A percentile compares a stretch with the other conserved stretches of the same genome.
phyloP scores from a whole-genome alignment of 2,888 invertebrate genomes.

The Pogonocherus hispidulus region DNA sequence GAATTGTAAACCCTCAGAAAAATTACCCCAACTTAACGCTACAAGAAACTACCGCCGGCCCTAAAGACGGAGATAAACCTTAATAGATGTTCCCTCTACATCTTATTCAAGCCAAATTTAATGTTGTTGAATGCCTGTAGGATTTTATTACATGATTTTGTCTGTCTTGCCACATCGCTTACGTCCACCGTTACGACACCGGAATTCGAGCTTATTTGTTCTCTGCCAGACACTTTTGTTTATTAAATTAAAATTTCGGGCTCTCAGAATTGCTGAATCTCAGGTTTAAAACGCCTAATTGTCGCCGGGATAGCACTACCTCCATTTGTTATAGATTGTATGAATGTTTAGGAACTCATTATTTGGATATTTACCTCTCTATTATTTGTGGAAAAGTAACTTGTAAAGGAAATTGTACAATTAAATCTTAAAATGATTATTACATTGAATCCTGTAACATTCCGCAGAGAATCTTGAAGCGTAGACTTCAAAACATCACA shows the following conservation, averaged over 20 bases:
- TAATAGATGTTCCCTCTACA: slow-evolving; percentile 45
- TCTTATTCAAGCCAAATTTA: slow-evolving; percentile 41
- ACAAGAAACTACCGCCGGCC: slow-evolving; percentile 20
- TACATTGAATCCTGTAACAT: no score
- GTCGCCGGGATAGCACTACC: background rate
- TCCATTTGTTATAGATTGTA: background rate
- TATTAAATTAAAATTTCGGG: slow-evolving; percentile 34
- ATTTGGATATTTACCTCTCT: no score
- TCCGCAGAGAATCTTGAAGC: no score
- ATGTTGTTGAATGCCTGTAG: slow-evolving; percentile 43
- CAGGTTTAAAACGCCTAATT: slow-evolving; percentile 29
- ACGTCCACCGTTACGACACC: slow-evolving; percentile 28
- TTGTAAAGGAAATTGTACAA: no score
- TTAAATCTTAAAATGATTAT: no score
- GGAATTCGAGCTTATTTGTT: slow-evolving; percentile 27
- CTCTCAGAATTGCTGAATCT: slow-evolving; percentile 20
- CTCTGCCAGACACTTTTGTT: slow-evolving; percentile 27
- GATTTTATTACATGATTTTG: slow-evolving; percentile 43
- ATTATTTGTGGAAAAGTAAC: no score
- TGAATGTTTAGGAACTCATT: background rate
- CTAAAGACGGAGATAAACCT: slow-evolving; percentile 43
- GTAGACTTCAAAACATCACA: no score
- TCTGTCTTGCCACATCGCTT: slow-evolving; percentile 27
- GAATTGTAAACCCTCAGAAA: slow-evolving; percentile 23
- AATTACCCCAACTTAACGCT: slow-evolving; percentile 25